Percentiles rank a stretch among this genome's conserved stretches.
These are phyloP conservation scores for Cacatua alba DNA, from an alignment of 2,113 vertebrate species.

Conservation along the genomic window DNA sequence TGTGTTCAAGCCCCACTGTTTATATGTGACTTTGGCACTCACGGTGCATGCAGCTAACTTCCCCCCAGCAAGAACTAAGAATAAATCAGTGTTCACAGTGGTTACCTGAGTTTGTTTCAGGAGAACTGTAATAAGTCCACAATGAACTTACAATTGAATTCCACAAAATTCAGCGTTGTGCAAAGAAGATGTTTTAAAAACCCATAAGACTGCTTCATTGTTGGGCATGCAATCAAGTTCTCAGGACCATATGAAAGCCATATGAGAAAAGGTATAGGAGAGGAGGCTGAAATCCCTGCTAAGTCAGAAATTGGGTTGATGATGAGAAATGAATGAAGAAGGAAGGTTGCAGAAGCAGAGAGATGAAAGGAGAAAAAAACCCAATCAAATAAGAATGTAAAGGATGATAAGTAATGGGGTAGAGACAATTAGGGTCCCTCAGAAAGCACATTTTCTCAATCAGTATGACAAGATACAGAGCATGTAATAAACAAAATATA, in stretches of 20 bases:
- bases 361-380: background rate
- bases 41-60: rapidly evolving
- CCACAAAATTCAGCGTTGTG: background rate
- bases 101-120: background rate
- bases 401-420: background rate
- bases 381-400: background rate
- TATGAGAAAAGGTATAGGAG: background rate
- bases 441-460: background rate
- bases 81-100: background rate
- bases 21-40: background rate
- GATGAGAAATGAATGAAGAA: background rate
- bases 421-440: background rate
- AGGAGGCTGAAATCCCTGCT: background rate
- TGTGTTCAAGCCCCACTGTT: background rate
- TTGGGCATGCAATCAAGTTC: background rate
- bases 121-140: background rate
- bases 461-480: background rate
- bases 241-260: background rate
- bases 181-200: background rate
- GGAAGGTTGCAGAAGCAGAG: background rate
- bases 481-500: background rate
- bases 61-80: background rate
- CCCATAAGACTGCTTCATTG: background rate
- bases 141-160: background rate
- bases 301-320: background rate